Evolutionary conservation across 2,888 invertebrate species (phyloP).

Genomic region (Euproctis similis): DNA sequence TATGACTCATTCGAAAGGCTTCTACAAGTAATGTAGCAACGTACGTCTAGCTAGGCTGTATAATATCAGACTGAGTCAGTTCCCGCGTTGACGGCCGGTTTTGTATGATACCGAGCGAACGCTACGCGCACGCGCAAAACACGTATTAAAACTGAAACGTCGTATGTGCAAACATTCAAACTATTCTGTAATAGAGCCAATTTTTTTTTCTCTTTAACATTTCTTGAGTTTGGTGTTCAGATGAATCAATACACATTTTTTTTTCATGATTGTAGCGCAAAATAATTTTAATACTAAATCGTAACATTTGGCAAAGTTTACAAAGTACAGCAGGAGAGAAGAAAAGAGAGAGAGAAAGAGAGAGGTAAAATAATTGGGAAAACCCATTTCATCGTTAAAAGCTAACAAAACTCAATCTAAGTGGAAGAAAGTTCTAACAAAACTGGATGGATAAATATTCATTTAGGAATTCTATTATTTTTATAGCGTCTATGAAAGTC

Average conservation of each 20-base stretch:
- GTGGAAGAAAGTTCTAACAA: constrained; percentile 5
- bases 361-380: constrained; percentile 19
- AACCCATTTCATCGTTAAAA: constrained; percentile 15
- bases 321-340: no score
- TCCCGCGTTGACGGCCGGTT: constrained; percentile 60
- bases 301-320: constrained; percentile 32
- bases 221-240: constrained; percentile 33
- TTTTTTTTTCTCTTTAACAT: constrained; percentile 33
- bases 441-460: no score
- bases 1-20: constrained; percentile 60
- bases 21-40: constrained; percentile 46
- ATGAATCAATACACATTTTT: constrained; percentile 64
- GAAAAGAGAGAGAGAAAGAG: no score
- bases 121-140: constrained; percentile 62
- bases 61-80: constrained; percentile 72
- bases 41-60: constrained; percentile 66
- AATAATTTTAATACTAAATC: no score
- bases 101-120: constrained; percentile 55
- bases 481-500: no score
- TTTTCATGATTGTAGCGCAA: constrained; percentile 39
- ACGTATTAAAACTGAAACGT: constrained; percentile 33
- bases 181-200: constrained; percentile 60
- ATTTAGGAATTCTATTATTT: no score
- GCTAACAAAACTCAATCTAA: constrained; percentile 9
- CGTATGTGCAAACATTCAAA: constrained; percentile 51